A percentile compares a stretch with the other conserved stretches of the same genome.
Evolutionary conservation across 92 coral and sea anemone genomes (phyloP).

Genomic region (Siderastrea radians): DNA sequence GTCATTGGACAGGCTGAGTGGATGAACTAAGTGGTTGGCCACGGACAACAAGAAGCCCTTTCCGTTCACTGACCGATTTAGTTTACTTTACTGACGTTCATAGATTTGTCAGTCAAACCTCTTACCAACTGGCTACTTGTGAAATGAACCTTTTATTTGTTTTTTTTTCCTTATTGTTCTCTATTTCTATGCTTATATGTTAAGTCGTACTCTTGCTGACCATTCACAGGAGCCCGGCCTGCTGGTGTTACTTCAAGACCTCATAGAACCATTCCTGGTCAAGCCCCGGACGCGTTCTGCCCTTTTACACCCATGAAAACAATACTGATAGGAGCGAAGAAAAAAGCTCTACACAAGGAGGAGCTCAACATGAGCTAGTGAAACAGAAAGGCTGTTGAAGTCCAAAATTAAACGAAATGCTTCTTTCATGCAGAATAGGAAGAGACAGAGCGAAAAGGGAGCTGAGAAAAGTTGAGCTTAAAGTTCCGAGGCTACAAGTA

Average conservation of each 20-base stretch:
- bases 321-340: slow-evolving; percentile 93
- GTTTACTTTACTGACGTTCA: too few species aligned
- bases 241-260: slow-evolving; percentile 45
- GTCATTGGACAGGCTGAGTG: too few species aligned
- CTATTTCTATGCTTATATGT: background rate
- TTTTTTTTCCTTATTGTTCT: too few species aligned
- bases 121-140: too few species aligned
- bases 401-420: slow-evolving; percentile 93
- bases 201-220: background rate
- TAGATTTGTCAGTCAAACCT: too few species aligned
- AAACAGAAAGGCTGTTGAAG: slow-evolving; percentile 81
- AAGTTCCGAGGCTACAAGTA: slow-evolving; percentile 76
- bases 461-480: slow-evolving; percentile 69
- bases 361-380: slow-evolving; percentile 84
- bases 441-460: slow-evolving; percentile 74
- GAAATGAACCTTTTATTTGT: too few species aligned
- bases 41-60: too few species aligned
- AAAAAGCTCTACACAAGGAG: slow-evolving; percentile 90
- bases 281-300: slow-evolving; percentile 6
- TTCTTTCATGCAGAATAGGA: slow-evolving; percentile 76
- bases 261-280: slow-evolving; percentile 60
- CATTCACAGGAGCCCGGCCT: slow-evolving; percentile 69
- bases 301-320: slow-evolving; percentile 77
- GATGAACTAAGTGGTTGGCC: too few species aligned
- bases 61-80: too few species aligned